phyloP scores from a whole-genome alignment of 2,797 vertebrate genomes.

The Aotus griseimembra region DNA sequence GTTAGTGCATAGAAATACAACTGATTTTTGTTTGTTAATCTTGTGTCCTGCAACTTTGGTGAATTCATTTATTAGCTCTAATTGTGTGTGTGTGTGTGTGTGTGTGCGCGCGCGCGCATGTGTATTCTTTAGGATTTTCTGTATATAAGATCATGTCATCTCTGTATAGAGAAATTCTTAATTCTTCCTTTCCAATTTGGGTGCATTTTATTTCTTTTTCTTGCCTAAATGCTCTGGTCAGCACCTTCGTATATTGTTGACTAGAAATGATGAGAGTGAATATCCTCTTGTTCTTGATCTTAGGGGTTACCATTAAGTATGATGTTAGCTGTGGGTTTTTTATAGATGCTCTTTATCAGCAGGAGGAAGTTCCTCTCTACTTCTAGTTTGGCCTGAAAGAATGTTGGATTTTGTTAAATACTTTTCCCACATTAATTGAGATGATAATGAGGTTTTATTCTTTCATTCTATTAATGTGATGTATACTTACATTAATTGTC shows the following conservation, averaged over 20 bases:
- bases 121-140: neutral
- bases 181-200: neutral
- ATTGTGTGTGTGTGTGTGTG: neutral
- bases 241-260: neutral
- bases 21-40: neutral
- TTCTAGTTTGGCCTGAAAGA: neutral
- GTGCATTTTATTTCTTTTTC: neutral
- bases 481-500: neutral
- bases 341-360: neutral
- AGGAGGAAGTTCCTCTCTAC: neutral
- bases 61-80: constrained; percentile 10
- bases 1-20: neutral
- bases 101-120: neutral
- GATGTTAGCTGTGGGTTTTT: neutral
- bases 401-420: neutral
- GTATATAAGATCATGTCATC: neutral
- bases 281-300: neutral
- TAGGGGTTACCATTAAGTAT: neutral
- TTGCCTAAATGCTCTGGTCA: neutral
- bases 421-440: neutral
- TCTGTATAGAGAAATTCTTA: neutral
- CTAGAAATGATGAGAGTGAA: neutral
- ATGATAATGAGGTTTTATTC: neutral
- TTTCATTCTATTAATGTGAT: neutral
- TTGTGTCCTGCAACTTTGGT: neutral